These are phyloP conservation scores for Bovichtus variegatus DNA, from an alignment of 2,797 vertebrate genomes.

Conservation along the genomic window DNA sequence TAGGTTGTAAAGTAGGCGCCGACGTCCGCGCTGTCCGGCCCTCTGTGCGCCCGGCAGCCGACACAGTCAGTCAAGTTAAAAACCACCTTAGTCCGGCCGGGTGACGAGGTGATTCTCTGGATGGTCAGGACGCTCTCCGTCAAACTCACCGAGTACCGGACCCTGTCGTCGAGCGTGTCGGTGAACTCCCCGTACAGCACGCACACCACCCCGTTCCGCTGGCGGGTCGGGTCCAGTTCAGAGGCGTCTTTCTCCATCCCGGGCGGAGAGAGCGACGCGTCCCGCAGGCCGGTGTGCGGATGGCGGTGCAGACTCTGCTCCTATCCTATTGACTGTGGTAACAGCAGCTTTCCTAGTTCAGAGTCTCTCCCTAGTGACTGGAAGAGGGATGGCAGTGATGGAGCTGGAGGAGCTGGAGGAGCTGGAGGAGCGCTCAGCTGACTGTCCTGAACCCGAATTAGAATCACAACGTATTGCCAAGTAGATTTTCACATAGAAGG, in stretches of 20 bases:
- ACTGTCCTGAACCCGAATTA: not conserved
- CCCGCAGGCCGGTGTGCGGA: slow-evolving; percentile 77
- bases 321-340: slow-evolving; percentile 50
- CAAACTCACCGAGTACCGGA: slow-evolving; percentile 83
- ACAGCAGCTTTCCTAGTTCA: slow-evolving; percentile 51
- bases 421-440: slow-evolving; percentile 15
- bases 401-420: slow-evolving; percentile 33
- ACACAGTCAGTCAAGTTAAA: slow-evolving; percentile 87
- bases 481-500: no score
- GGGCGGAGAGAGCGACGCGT: slow-evolving; percentile 67
- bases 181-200: slow-evolving; percentile 82
- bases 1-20: slow-evolving; percentile 87
- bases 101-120: slow-evolving; percentile 75
- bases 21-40: slow-evolving; percentile 73
- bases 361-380: slow-evolving; percentile 83
- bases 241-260: slow-evolving; percentile 79
- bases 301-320: slow-evolving; percentile 65
- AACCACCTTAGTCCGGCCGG: slow-evolving; percentile 67
- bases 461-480: not conserved
- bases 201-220: slow-evolving; percentile 67
- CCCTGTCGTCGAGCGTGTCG: slow-evolving; percentile 73
- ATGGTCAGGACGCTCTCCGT: slow-evolving; percentile 83
- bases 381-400: slow-evolving; percentile 65
- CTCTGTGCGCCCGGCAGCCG: slow-evolving; percentile 83
- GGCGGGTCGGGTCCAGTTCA: slow-evolving; percentile 68